Percentiles rank a stretch among this genome's conserved stretches.
phyloP scores from a whole-genome alignment of 2,113 vertebrate species.

The Nanger granti region DNA sequence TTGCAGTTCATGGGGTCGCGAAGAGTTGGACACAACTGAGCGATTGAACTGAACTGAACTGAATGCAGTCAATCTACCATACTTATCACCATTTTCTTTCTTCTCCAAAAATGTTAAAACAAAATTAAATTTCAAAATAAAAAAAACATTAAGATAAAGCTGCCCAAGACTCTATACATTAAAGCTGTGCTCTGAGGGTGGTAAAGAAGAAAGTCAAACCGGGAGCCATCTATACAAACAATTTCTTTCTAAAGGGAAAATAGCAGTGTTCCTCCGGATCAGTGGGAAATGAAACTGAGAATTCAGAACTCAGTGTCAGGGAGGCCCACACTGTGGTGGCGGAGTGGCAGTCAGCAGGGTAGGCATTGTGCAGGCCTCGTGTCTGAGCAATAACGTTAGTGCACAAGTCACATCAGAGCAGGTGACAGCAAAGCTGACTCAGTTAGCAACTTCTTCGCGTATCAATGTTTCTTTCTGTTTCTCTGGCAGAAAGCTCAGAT shows the following conservation, averaged over 20 bases:
- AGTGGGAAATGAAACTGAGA: not conserved
- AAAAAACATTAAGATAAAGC: not conserved
- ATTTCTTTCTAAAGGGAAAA: not conserved
- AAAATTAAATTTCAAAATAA: slow-evolving; percentile 15
- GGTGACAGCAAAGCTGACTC: not conserved
- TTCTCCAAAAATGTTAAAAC: not conserved
- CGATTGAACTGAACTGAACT: no score
- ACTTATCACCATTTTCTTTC: not conserved
- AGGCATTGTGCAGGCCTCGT: not conserved
- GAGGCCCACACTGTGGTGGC: not conserved
- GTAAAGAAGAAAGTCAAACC: not conserved
- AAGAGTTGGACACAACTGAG: no score
- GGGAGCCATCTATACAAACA: not conserved
- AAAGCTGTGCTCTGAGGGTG: not conserved
- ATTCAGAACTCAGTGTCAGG: not conserved
- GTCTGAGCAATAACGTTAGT: not conserved
- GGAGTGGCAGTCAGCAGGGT: not conserved
- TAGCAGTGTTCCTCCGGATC: not conserved
- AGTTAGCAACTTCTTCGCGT: slow-evolving; percentile 21
- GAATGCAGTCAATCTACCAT: not conserved
- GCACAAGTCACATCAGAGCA: not conserved
- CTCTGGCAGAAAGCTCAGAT: slow-evolving; percentile 6
- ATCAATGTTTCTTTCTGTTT: slow-evolving; percentile 43
- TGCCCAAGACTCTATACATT: not conserved
- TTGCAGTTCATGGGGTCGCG: no score